Conservation (phyloP, 2,797 vertebrate species). For the Lithobates pipiens region DNA sequence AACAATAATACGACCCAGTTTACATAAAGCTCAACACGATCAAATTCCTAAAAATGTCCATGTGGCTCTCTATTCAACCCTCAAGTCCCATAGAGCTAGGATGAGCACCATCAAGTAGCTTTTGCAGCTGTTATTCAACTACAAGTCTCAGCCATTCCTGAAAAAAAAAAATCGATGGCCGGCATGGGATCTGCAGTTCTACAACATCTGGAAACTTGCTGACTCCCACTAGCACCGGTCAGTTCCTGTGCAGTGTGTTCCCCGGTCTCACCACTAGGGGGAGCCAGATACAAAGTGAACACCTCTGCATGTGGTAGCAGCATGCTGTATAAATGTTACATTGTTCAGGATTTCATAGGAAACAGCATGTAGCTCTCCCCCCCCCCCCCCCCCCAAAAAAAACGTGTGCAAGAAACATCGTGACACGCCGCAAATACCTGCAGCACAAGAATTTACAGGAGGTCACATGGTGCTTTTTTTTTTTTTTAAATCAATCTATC, state of each 20-base stretch:
- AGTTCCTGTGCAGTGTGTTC: neutral
- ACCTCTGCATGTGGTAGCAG: constrained; percentile 28
- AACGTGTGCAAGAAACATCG: neutral
- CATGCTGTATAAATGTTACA: constrained; percentile 23
- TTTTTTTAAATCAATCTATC: no score
- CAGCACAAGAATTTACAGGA: neutral
- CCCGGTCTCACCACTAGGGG: neutral
- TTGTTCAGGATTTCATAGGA: constrained; percentile 19
- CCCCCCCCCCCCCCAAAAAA: neutral
- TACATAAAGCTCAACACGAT: no score
- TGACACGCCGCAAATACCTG: neutral
- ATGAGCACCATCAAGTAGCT: neutral
- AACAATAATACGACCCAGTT: no score
- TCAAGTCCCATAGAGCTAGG: no score
- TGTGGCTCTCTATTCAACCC: no score
- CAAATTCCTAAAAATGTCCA: no score
- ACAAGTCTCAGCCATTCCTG: neutral
- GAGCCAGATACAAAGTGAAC: neutral
- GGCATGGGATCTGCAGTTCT: neutral
- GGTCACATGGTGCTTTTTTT: neutral
- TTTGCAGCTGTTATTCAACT: neutral
- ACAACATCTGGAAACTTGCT: neutral
- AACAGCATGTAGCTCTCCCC: neutral
- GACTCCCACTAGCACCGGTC: neutral
- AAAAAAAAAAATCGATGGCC: no score